phyloP scores from a whole-genome alignment of 1,140 invertebrate genomes.

The Periplaneta americana region DNA sequence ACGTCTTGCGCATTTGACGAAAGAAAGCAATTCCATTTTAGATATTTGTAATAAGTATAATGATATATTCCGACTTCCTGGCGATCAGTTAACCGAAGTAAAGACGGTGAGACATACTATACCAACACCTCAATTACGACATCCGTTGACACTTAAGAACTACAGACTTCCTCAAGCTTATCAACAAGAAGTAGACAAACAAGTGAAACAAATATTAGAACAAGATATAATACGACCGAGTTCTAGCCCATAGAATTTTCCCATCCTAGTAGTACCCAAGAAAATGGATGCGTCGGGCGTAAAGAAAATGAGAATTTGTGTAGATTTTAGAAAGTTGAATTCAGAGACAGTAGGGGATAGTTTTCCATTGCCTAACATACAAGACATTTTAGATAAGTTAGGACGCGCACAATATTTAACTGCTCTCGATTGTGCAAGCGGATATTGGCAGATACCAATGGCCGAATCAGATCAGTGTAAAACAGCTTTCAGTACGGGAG shows the following conservation, averaged over 20 bases:
- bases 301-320: not conserved
- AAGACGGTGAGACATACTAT: too few relatives aligned
- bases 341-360: not conserved
- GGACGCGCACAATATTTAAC: not conserved
- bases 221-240: not conserved
- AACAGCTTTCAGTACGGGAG: slow-evolving; percentile 30
- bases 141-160: too few relatives aligned
- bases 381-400: not conserved
- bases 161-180: too few relatives aligned
- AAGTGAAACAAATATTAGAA: not conserved
- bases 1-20: too few relatives aligned
- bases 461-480: slow-evolving; percentile 16
- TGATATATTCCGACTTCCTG: too few relatives aligned
- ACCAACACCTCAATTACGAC: too few relatives aligned
- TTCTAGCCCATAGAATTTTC: not conserved
- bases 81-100: too few relatives aligned
- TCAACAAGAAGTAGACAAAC: not conserved
- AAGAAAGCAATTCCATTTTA: too few relatives aligned
- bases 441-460: slow-evolving; percentile 21
- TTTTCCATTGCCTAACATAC: not conserved
- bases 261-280: not conserved
- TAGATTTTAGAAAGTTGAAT: not conserved
- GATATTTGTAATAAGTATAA: too few relatives aligned
- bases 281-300: not conserved
- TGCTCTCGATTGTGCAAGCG: too few relatives aligned